Base-by-base conservation (phyloP, 2,113 vertebrate genomes). In the Corydoras maculifer region DNA sequence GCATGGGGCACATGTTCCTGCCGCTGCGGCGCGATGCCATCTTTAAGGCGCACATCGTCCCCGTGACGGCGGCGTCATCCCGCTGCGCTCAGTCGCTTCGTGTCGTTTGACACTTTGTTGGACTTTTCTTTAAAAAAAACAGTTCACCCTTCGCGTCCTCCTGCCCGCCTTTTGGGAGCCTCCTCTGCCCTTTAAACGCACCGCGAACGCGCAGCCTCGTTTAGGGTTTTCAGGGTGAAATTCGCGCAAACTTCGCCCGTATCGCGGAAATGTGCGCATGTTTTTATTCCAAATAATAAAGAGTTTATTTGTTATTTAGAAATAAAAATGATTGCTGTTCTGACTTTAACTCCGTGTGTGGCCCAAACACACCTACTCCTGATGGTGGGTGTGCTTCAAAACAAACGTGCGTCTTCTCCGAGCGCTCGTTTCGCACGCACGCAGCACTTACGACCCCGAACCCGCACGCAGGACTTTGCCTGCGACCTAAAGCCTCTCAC, bases 361-460 rank as follows among this genome's bases (percentile, higher is more conserved):
- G 54, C 15, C 54, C 54, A 57, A 18, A 65, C 68, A 66, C 63
- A 4, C 58, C 67, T 57, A 15, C 70, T 70, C 35, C 6, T 49
- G 25, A 25, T 70, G 69, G 78, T 80, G 78, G 78, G 78, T 80
- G 78, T 80, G 78, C 72, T 80, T 75, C 78, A 80, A 80, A 80
- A 80, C 79, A 80, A 80, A 79, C 77, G 66, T 64, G 69, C 69
- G 59, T 72, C 71, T 74, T 68, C 30, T 62, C 49, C 25, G 5
- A 71, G 29, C 60, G 18, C 18, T 31, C 9, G 9, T 43, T 14
- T 18, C 14, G 49, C 71, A n/a, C 25, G 10, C 57, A 9, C 54
- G 64, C 9, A 4, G 10, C 8, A 58, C 53, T 53, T 12, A 32
- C 15, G 9, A 29, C 31, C 8, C 35, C n/a, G 6, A 3, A 15